These are phyloP conservation scores for Pontoporia blainvillei DNA, from an alignment of 2,113 vertebrate genomes.

Conservation along the genomic window DNA sequence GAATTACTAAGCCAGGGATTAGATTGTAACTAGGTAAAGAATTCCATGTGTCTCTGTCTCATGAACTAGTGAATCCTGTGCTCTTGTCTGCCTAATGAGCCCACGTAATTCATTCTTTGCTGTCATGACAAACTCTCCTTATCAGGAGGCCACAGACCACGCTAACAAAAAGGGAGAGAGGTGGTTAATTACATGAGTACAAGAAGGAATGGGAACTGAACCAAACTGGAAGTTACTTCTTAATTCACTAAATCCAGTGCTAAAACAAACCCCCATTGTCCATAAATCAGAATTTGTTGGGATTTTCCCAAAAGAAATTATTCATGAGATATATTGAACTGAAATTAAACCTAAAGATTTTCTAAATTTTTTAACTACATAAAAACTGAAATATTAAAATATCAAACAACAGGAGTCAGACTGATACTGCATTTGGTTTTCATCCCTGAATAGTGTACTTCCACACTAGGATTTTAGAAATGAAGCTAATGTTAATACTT, in stretches of 20 bases:
- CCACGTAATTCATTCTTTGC: background rate
- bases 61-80: background rate
- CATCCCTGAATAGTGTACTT: background rate
- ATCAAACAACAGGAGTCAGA: constrained; percentile 22
- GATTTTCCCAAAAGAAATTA: constrained; percentile 28
- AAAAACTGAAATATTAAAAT: constrained; percentile 39
- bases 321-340: constrained; percentile 4
- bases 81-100: background rate
- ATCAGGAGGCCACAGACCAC: background rate
- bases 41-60: background rate
- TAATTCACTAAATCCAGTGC: background rate
- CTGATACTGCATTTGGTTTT: constrained; percentile 30
- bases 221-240: constrained; percentile 12
- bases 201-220: background rate
- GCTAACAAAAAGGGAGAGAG: background rate
- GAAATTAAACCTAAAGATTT: constrained; percentile 34
- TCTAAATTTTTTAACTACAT: constrained; percentile 8
- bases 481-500: constrained; percentile 31
- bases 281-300: background rate
- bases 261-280: background rate
- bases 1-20: background rate
- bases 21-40: constrained; percentile 23
- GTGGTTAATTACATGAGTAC: background rate
- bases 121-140: background rate
- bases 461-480: constrained; percentile 16